phyloP scores from a whole-genome alignment of 1,140 invertebrate genomes.

The Drosophila erecta region DNA sequence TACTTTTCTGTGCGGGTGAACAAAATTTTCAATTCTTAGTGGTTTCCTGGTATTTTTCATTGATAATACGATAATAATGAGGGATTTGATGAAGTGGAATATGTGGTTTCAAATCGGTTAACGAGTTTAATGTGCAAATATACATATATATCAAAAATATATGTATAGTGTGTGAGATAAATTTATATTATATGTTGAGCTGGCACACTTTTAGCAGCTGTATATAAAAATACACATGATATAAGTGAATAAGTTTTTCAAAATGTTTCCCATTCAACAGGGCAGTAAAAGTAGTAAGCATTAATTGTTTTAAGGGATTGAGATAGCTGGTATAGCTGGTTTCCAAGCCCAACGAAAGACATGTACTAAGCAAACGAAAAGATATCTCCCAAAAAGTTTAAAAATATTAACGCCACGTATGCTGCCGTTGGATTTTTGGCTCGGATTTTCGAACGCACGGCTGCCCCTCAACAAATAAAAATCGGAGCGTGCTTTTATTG shows the following conservation, averaged over 20 bases:
- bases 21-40: not conserved
- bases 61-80: not conserved
- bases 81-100: constrained; percentile 1
- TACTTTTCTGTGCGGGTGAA: constrained; percentile 49
- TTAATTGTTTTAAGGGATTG: not conserved
- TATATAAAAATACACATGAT: constrained; percentile 28
- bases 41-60: not conserved
- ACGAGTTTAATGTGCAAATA: constrained; percentile 20
- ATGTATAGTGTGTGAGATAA: constrained; percentile 25
- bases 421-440: constrained; percentile 60
- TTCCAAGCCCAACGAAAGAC: constrained; percentile 14
- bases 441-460: constrained; percentile 52
- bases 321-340: not conserved
- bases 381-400: constrained; percentile 61
- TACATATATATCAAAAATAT: constrained; percentile 13
- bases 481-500: constrained; percentile 60
- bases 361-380: constrained; percentile 38
- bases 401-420: constrained; percentile 78
- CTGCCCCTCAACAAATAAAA: constrained; percentile 49
- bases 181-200: constrained; percentile 42
- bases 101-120: not conserved
- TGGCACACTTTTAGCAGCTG: constrained; percentile 54
- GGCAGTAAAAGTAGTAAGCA: not conserved
- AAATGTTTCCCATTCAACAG: constrained; percentile 1
- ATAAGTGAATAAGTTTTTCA: constrained; percentile 4